phyloP scores from a whole-genome alignment of 2,113 vertebrate species.

The Seriola quinqueradiata region DNA sequence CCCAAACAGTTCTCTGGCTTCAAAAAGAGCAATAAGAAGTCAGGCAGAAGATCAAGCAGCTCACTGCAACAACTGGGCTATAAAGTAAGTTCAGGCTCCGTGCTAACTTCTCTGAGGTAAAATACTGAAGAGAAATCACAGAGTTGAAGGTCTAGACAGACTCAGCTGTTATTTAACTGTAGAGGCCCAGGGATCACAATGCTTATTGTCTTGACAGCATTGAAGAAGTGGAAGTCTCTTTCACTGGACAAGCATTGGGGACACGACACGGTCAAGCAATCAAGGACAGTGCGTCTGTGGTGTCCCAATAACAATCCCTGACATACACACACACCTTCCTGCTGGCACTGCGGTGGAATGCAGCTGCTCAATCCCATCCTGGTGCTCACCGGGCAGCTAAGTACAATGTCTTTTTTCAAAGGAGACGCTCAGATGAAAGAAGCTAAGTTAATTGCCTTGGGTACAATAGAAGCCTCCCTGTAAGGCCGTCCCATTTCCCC shows the following conservation, averaged over 20 bases:
- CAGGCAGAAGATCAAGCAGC: constrained; percentile 47
- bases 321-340: constrained; percentile 24
- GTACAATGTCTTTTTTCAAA: constrained; percentile 73
- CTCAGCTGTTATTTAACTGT: constrained; percentile 8
- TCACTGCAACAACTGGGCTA: constrained; percentile 36
- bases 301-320: constrained; percentile 59
- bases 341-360: constrained; percentile 56
- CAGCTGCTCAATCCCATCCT: constrained; percentile 44
- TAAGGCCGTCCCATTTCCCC: constrained; percentile 71
- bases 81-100: constrained; percentile 45
- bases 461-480: constrained; percentile 73
- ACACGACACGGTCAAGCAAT: constrained; percentile 53
- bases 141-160: constrained; percentile 1
- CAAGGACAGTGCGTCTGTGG: constrained; percentile 40
- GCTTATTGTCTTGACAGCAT: constrained; percentile 46
- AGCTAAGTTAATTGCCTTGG: constrained; percentile 73
- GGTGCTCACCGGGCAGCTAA: constrained; percentile 52
- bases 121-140: constrained; percentile 36
- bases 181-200: constrained; percentile 21
- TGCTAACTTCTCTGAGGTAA: constrained; percentile 35
- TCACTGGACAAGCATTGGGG: constrained; percentile 33
- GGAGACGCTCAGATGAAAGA: constrained; percentile 68
- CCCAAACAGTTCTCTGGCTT: constrained; percentile 38
- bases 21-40: constrained; percentile 44
- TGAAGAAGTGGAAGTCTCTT: constrained; percentile 44